These are phyloP conservation scores for Venturia canescens DNA, from an alignment of 1,140 invertebrate genomes.

Conservation along the genomic window DNA sequence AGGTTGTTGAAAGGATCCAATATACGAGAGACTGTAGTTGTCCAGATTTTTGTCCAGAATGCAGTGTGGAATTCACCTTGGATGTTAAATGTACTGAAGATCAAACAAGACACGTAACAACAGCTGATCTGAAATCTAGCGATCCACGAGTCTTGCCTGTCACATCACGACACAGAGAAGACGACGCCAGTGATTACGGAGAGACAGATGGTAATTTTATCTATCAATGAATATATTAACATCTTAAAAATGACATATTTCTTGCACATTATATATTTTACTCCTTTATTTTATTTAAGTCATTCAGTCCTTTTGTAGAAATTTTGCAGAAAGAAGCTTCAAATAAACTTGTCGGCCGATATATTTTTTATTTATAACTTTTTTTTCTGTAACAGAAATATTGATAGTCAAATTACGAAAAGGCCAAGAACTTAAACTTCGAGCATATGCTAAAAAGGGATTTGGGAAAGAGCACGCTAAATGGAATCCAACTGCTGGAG, in stretches of 20 bases:
- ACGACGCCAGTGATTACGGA: slow-evolving; percentile 94
- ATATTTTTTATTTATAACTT: neutral
- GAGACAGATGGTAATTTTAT: slow-evolving; percentile 86
- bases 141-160: slow-evolving; percentile 95
- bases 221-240: neutral
- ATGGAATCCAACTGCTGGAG: slow-evolving; percentile 99
- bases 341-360: too few relatives aligned
- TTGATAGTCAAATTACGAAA: slow-evolving; percentile 98
- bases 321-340: too few relatives aligned
- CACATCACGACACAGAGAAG: slow-evolving; percentile 92
- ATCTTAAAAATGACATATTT: too few relatives aligned
- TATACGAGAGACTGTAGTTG: slow-evolving; percentile 96
- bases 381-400: slow-evolving; percentile 82
- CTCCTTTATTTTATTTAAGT: slow-evolving; percentile 48
- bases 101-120: slow-evolving; percentile 96
- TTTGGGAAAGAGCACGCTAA: slow-evolving; percentile 99
- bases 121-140: slow-evolving; percentile 94
- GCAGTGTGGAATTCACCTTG: slow-evolving; percentile 98
- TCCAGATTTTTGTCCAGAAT: slow-evolving; percentile 97
- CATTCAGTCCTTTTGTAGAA: too few relatives aligned
- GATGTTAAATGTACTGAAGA: slow-evolving; percentile 97
- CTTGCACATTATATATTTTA: too few relatives aligned
- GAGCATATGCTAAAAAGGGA: slow-evolving; percentile 96
- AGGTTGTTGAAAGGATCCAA: slow-evolving; percentile 85
- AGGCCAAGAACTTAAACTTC: slow-evolving; percentile 97